Conservation (phyloP, 2,888 invertebrate genomes). For the Hartigia nigra region DNA sequence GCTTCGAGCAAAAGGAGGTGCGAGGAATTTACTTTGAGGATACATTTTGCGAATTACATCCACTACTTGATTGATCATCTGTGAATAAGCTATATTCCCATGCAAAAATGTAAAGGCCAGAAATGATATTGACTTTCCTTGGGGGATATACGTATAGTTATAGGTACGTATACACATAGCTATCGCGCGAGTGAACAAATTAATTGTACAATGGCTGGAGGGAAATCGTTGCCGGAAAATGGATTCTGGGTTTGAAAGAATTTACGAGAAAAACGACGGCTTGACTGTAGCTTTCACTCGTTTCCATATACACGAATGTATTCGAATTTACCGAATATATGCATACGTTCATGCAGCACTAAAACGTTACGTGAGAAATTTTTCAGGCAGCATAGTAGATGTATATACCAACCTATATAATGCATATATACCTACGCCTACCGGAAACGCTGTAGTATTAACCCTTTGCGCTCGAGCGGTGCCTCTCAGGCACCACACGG, state of each 20-base stretch:
- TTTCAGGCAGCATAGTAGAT: neutral
- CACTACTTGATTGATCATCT: neutral
- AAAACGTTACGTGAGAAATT: neutral
- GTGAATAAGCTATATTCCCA: neutral
- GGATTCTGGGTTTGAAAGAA: neutral
- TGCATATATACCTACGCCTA: neutral
- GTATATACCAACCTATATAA: neutral
- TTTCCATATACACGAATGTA: neutral
- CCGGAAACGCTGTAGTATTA: slow-evolving; percentile 20
- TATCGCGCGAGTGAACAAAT: neutral
- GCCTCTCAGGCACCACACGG: too few species aligned
- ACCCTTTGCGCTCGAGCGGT: too few species aligned
- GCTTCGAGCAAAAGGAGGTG: neutral
- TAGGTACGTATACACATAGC: neutral
- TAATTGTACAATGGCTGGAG: neutral
- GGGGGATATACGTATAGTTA: neutral
- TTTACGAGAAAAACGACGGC: neutral
- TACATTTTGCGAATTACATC: neutral
- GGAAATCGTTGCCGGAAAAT: neutral
- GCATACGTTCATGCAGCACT: neutral
- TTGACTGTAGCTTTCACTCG: neutral
- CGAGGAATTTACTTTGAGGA: neutral
- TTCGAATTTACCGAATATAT: neutral
- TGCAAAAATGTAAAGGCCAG: neutral
- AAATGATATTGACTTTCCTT: neutral